Evolutionary conservation across 2,113 vertebrate genomes (phyloP), one percentile per base, ranked within the genome.

Genomic region (Paramisgurnus dabryanus): DNA sequence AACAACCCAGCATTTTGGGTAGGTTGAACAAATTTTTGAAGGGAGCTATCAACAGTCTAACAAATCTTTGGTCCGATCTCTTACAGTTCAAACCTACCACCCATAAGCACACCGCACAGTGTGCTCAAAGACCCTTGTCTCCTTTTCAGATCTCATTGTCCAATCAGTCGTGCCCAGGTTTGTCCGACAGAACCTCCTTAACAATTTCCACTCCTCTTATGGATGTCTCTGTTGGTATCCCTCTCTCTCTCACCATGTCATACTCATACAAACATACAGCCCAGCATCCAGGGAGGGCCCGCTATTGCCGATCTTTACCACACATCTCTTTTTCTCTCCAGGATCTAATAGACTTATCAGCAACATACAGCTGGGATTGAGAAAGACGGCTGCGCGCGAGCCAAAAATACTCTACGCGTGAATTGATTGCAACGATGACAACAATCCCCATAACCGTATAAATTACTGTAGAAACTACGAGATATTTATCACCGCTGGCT

Each of bases 201-300:
- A 85, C 85, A 87, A 87, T 93, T 93, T 93, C 93, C 92, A 92
- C 91, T 93, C 91, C 92, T 80, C 84, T 93, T 93, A 93, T 89
- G 92, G 92, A 83, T 53, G 77, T 90, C 82, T 82, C 79, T 72
- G 60, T 85, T 77, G 72, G 79, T 47, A 10, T 60, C 39, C 41
- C 76, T 40, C 78, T 61, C 58, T 50, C 50, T 72, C 72, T 49
- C 55, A 27, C 72, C 40, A 4, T 69, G 18, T 43, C n/a, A 73
- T 9, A 15, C 69, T 75, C 45, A 22, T 11, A 43, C 72, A 63
- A 49, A 78, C 70, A 79, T 53, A 57, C 70, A 43, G 41, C 60
- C 45, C 66, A 85, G 50, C 87, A 79, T 74, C 63, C 75, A 84
- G 76, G 80, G 83, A 75, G 73, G 82, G 76, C 79, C 75, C 77